phyloP scores from a whole-genome alignment of 2,797 vertebrate species.

The Cyclura pinguis region DNA sequence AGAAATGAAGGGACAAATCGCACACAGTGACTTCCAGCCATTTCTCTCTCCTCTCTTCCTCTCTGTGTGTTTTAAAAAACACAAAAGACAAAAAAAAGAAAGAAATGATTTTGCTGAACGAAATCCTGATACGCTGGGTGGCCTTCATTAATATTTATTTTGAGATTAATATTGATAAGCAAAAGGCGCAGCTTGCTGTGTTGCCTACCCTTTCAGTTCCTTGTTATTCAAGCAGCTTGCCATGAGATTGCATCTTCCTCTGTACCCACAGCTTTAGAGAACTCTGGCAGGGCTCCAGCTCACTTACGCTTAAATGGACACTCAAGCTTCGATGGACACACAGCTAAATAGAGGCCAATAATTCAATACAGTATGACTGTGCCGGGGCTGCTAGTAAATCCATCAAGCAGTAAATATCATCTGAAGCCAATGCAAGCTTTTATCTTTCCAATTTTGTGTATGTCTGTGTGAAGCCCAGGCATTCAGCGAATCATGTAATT shows the following conservation, averaged over 20 bases:
- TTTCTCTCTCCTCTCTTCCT: neutral
- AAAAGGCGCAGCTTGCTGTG: constrained; percentile 71
- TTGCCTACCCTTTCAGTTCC: constrained; percentile 67
- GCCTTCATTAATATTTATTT: constrained; percentile 84
- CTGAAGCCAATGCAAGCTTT: constrained; percentile 88
- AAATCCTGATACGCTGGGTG: constrained; percentile 54
- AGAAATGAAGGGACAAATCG: constrained; percentile 61
- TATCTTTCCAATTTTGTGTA: constrained; percentile 87
- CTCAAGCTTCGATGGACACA: constrained; percentile 82
- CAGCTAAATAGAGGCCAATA: constrained; percentile 88
- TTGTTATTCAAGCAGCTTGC: constrained; percentile 78
- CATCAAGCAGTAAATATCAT: constrained; percentile 89
- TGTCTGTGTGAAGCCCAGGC: constrained; percentile 80
- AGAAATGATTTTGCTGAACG: constrained; percentile 40
- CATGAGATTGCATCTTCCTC: constrained; percentile 76
- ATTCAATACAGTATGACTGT: constrained; percentile 87
- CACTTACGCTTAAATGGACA: constrained; percentile 88
- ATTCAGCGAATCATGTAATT: constrained; percentile 87
- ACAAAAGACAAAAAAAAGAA: constrained; percentile 69
- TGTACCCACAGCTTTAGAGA: constrained; percentile 75
- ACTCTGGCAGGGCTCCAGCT: constrained; percentile 82
- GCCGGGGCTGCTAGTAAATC: constrained; percentile 85
- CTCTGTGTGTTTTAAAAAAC: constrained; percentile 72
- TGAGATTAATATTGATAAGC: constrained; percentile 84
- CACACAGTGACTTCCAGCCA: constrained; percentile 69